Percentiles rank a stretch among this genome's conserved stretches.
These are phyloP conservation scores for Scrobipalpa costella DNA, from an alignment of 2,888 invertebrate species.

Conservation along the genomic window DNA sequence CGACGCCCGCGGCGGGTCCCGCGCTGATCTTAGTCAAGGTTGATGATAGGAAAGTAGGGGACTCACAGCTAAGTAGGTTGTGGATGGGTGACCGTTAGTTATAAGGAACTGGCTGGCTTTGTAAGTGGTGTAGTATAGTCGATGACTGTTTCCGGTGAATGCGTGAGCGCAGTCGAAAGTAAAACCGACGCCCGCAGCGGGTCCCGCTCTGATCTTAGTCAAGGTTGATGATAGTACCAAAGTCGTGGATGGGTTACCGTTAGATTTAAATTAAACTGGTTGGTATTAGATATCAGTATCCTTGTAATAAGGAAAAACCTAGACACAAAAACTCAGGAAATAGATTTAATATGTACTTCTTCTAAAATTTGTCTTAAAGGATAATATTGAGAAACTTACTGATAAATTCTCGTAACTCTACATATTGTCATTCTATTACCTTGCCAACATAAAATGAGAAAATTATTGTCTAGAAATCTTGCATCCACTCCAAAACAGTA, in stretches of 20 bases:
- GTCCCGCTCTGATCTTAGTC: slow-evolving; percentile 28
- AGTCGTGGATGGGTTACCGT: not conserved
- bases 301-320: too few relatives aligned
- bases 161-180: slow-evolving; percentile 51
- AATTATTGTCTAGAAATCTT: not conserved
- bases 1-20: slow-evolving; percentile 41
- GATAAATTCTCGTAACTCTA: too few relatives aligned
- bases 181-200: slow-evolving; percentile 48
- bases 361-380: too few relatives aligned
- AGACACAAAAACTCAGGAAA: too few relatives aligned
- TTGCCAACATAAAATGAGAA: not conserved
- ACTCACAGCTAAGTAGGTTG: too few relatives aligned
- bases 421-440: not conserved
- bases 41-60: not conserved
- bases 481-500: not conserved
- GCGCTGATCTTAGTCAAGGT: slow-evolving; percentile 23
- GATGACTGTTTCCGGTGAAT: slow-evolving; percentile 45
- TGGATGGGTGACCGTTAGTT: not conserved
- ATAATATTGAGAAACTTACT: too few relatives aligned
- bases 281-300: too few relatives aligned
- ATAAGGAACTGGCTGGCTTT: not conserved
- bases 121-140: not conserved
- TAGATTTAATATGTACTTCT: too few relatives aligned
- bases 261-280: too few relatives aligned
- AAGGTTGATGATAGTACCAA: not conserved